Evolutionary conservation across 1,140 invertebrate species (phyloP), one percentile per base, ranked within the genome.

Genomic region (Plutomurus gul): DNA sequence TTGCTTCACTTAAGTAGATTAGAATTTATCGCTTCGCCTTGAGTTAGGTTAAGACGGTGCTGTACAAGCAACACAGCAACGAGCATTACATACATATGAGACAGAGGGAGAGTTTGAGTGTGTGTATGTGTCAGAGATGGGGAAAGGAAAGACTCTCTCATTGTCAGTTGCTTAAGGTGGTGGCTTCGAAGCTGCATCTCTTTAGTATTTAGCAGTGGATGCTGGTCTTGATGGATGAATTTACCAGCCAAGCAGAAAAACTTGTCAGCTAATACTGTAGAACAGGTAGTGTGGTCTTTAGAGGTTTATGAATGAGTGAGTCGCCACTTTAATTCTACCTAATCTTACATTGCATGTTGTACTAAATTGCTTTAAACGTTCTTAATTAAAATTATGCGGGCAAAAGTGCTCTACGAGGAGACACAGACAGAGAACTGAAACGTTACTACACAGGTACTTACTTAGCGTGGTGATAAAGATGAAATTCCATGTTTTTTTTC

Each of bases 21-120:
- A 65, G 25, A 65, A 65, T 65, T 65, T 65, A 65, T 65, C 10
- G 56, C 56, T 65, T 65, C 36, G 56, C 56, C 56, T 65, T 65
- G 56, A 65, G 56, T 65, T 36, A 65, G 56, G 56, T 65, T 65
- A 65, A 27, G 56, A n/a, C n/a, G n/a, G n/a, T n/a, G n/a, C n/a
- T n/a, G n/a, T n/a, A n/a, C n/a, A n/a, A n/a, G 47, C 20, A 51
- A 25, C 18, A 51, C 18, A 25, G 25, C 20, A 22, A 22, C 25
- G 13, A 11, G 8, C 47, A 5, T 51, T 51, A 22, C 47, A 51
- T 51, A 11, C 6, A 51, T 18, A 51, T 22, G 25, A 25, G n/a
- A n/a, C n/a, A n/a, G n/a, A n/a, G n/a, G n/a, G n/a, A n/a, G n/a
- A n/a, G n/a, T n/a, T n/a, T n/a, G n/a, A n/a, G n/a, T n/a, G n/a